phyloP scores from a whole-genome alignment of 1,140 invertebrate species.

The Lepidostoma basale region DNA sequence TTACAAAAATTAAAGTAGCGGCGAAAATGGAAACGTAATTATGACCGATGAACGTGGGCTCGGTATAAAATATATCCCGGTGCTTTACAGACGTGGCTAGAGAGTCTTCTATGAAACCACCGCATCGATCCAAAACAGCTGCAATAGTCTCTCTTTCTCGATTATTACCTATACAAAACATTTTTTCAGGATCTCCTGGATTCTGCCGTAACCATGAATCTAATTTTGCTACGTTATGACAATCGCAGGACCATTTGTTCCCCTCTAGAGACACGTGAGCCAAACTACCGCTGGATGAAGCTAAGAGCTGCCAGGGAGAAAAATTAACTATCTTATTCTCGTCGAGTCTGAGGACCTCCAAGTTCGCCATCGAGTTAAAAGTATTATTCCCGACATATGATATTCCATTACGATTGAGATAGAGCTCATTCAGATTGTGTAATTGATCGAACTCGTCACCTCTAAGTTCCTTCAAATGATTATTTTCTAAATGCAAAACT shows the following conservation, averaged over 20 bases:
- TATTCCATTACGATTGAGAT: slow-evolving; percentile 81
- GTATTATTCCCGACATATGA: slow-evolving; percentile 76
- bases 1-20: slow-evolving; percentile 74
- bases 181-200: slow-evolving; percentile 65
- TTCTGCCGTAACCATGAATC: slow-evolving; percentile 69
- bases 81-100: slow-evolving; percentile 67
- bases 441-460: slow-evolving; percentile 78
- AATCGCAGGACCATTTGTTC: slow-evolving; percentile 78
- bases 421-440: slow-evolving; percentile 78
- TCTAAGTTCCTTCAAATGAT: slow-evolving; percentile 73
- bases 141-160: slow-evolving; percentile 63
- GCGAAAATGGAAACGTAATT: slow-evolving; percentile 75
- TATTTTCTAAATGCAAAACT: slow-evolving; percentile 84
- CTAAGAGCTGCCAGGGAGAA: slow-evolving; percentile 72
- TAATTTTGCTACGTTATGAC: slow-evolving; percentile 68
- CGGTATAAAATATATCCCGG: slow-evolving; percentile 64
- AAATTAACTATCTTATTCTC: slow-evolving; percentile 80
- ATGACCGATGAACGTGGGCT: slow-evolving; percentile 57
- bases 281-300: slow-evolving; percentile 63
- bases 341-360: slow-evolving; percentile 80
- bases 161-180: slow-evolving; percentile 62
- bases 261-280: slow-evolving; percentile 68
- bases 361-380: slow-evolving; percentile 72
- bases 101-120: slow-evolving; percentile 66
- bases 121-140: slow-evolving; percentile 67